Percentiles rank a stretch among this genome's conserved stretches.
These are phyloP conservation scores for Sarcophaga subvicina DNA, from an alignment of 2,888 invertebrate species.

Conservation along the genomic window DNA sequence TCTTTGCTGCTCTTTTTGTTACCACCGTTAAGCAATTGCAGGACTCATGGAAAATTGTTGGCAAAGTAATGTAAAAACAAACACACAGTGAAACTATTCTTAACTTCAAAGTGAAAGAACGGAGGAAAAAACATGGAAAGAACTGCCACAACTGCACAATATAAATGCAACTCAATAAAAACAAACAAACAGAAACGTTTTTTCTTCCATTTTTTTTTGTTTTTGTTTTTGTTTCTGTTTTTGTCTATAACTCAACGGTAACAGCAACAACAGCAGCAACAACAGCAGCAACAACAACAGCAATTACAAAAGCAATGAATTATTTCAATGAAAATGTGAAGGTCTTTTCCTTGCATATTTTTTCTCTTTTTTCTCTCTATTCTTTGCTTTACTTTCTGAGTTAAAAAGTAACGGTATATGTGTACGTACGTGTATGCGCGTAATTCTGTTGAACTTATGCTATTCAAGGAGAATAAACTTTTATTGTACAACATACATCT, in stretches of 20 bases:
- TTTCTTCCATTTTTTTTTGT: background rate
- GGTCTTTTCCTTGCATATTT: slow-evolving; percentile 34
- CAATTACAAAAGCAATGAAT: slow-evolving; percentile 2
- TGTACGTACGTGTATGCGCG: background rate
- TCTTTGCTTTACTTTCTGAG: background rate
- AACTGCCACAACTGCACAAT: slow-evolving; percentile 12
- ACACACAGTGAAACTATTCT: background rate
- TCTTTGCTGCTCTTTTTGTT: slow-evolving; percentile 10
- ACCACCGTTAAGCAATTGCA: background rate
- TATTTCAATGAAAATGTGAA: slow-evolving; percentile 56
- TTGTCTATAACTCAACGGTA: background rate
- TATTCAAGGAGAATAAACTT: slow-evolving; percentile 49
- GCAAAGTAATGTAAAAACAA: slow-evolving; percentile 21
- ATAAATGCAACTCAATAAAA: slow-evolving; percentile 33
- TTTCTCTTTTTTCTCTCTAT: background rate
- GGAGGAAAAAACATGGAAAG: background rate
- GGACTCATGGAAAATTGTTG: slow-evolving; percentile 5
- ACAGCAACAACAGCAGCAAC: slow-evolving; percentile 4
- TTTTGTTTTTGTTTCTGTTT: background rate
- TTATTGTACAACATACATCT: background rate
- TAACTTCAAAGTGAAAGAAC: background rate
- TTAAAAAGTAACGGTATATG: background rate
- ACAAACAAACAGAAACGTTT: too few species aligned
- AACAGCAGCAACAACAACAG: slow-evolving; percentile 9
- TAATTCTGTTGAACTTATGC: slow-evolving; percentile 35